A percentile compares a stretch with the other conserved stretches of the same genome.
Conservation (phyloP, 2,888 invertebrate genomes). For the Bunonema sp. region DNA sequence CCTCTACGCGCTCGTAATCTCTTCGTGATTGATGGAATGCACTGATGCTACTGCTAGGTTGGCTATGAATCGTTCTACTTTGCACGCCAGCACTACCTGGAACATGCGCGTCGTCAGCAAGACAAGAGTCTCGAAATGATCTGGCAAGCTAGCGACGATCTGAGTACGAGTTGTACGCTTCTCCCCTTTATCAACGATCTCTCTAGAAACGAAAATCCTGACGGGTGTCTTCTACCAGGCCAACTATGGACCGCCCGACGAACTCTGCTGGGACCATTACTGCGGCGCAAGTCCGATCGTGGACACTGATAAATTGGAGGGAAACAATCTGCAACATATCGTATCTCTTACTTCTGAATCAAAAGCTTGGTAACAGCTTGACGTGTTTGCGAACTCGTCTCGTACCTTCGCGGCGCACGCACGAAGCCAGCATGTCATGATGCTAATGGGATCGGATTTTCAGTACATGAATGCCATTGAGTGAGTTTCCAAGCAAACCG, state of each 20-base stretch:
- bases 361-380: too few relatives aligned
- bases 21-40: too few relatives aligned
- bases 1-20: slow-evolving; percentile 45
- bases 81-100: slow-evolving; percentile 25
- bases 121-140: slow-evolving; percentile 44
- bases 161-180: too few relatives aligned
- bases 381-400: too few relatives aligned
- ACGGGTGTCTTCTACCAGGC: slow-evolving; percentile 57
- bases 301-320: slow-evolving; percentile 46
- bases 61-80: slow-evolving; percentile 58
- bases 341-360: too few relatives aligned
- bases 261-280: slow-evolving; percentile 76
- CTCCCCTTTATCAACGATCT: too few relatives aligned
- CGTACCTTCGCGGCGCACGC: background rate
- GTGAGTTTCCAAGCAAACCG: too few relatives aligned
- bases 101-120: slow-evolving; percentile 14
- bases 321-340: slow-evolving; percentile 63
- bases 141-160: slow-evolving; percentile 44
- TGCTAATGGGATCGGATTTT: slow-evolving; percentile 78
- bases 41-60: too few relatives aligned
- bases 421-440: slow-evolving; percentile 56
- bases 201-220: slow-evolving; percentile 53
- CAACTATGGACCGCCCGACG: too few relatives aligned
- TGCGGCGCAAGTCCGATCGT: slow-evolving; percentile 53
- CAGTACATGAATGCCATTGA: slow-evolving; percentile 64